Evolutionary conservation across 2,888 invertebrate genomes (phyloP), one percentile per base, ranked within the genome.

Genomic region (Acronicta psi): DNA sequence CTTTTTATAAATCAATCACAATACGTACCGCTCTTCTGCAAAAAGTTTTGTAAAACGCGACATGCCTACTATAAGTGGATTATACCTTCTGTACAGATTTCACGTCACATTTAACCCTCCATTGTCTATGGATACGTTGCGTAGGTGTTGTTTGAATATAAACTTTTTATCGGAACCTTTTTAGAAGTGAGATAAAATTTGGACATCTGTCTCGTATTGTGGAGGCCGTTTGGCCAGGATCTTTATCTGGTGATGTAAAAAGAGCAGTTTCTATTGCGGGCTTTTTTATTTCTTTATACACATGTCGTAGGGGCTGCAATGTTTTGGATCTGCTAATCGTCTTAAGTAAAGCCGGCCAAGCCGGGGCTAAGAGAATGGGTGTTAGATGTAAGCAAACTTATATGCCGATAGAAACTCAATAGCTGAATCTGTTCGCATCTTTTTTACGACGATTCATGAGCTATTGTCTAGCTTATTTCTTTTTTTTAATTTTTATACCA

Each of bases 51-150:
- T 89, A 89, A 86, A 83, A 86, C 75, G 79, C 87, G 86, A 91
- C 92, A 92, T 90, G 87, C 47, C 50, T 50, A 84, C 89, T 79
- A 85, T 94, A 94, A 94, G 94, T 94, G 92, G 94, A 94, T 94
- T 93, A 94, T 83, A 75, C 82, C 84, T 87, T 86, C 77, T 72
- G 76, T 82, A 84, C 81, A 90, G 89, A 92, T 93, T 93, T 92
- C 88, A 93, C 92, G 90, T 89, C 90, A 85, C 90, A 93, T 94
- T 93, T 87, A 90, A 86, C 85, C 87, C 69, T 62, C 60, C 75
- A 84, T 92, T 91, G 91, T 91, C 84, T 90, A 87, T 82, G 71
- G 80, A 75, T 62, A 59, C 67, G 88, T 88, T 90, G 90, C 87
- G 93, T 91, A 92, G 93, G 92, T 90, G 93, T 91, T 89, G 87